A percentile compares a stretch with the other conserved stretches of the same genome.
phyloP scores from a whole-genome alignment of 2,113 vertebrate species.

The Eulemur rufifrons region DNA sequence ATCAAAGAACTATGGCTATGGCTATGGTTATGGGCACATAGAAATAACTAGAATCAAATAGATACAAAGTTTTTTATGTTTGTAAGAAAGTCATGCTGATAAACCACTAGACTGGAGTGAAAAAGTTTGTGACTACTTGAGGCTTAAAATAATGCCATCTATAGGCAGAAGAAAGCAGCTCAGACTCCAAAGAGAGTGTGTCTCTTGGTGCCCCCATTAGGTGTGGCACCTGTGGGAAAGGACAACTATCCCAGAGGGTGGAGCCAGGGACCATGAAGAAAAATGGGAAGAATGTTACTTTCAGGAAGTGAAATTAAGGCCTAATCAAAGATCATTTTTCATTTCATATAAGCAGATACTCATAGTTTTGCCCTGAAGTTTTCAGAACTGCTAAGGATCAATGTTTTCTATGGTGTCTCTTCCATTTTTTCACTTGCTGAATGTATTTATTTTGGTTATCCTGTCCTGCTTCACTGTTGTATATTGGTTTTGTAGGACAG shows the following conservation, averaged over 20 bases:
- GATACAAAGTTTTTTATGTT: background rate
- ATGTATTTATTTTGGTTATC: background rate
- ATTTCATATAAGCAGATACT: background rate
- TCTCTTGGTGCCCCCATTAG: background rate
- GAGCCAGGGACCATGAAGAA: background rate
- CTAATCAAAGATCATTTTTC: background rate
- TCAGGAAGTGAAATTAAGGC: background rate
- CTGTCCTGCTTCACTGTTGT: background rate
- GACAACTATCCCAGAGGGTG: background rate
- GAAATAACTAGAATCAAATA: background rate
- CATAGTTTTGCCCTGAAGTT: background rate
- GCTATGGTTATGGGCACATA: background rate
- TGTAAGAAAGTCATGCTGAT: background rate
- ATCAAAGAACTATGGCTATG: background rate
- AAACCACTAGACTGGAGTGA: background rate
- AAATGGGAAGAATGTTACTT: background rate
- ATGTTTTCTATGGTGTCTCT: background rate
- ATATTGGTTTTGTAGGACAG: background rate
- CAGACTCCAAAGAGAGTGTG: background rate
- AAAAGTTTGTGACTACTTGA: background rate
- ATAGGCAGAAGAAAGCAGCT: background rate
- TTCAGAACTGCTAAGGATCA: background rate
- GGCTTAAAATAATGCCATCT: background rate
- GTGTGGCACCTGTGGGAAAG: background rate
- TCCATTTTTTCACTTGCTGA: background rate